phyloP scores from a whole-genome alignment of 2,113 vertebrate species.

The Epinephelus moara region DNA sequence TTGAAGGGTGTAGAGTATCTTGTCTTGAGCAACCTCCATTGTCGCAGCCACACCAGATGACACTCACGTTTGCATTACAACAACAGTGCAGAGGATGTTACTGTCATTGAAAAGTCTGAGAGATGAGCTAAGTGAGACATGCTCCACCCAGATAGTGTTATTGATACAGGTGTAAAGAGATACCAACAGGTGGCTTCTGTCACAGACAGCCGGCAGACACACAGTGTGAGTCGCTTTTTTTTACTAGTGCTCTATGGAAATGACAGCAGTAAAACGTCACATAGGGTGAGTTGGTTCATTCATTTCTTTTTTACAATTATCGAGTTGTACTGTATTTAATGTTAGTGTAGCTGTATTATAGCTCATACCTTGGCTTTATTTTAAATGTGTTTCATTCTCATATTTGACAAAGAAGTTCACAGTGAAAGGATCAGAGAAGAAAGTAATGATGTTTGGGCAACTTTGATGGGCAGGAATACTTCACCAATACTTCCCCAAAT shows the following conservation, averaged over 20 bases:
- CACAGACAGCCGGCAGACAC: constrained; percentile 33
- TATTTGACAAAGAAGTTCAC: neutral
- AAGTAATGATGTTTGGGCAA: too few species aligned
- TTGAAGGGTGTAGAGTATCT: constrained; percentile 49
- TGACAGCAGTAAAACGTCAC: constrained; percentile 30
- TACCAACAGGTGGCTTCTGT: constrained; percentile 62
- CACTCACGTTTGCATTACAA: constrained; percentile 60
- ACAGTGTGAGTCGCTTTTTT: neutral
- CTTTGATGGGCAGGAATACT: too few species aligned
- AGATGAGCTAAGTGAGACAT: constrained; percentile 39
- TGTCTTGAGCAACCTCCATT: constrained; percentile 54
- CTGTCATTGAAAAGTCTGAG: constrained; percentile 44
- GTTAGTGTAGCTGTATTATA: neutral
- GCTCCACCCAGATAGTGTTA: constrained; percentile 73
- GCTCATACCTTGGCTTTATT: neutral
- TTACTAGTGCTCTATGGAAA: constrained; percentile 38
- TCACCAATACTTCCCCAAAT: too few species aligned
- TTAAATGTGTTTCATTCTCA: too few species aligned
- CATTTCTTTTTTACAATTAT: neutral
- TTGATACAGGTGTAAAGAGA: constrained; percentile 59
- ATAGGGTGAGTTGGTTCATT: constrained; percentile 62
- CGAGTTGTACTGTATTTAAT: neutral
- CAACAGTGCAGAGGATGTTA: constrained; percentile 37
- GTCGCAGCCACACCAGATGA: constrained; percentile 29
- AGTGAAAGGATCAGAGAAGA: neutral